Evolutionary conservation across 1,140 invertebrate genomes (phyloP).

Genomic region (Atta cephalotes): DNA sequence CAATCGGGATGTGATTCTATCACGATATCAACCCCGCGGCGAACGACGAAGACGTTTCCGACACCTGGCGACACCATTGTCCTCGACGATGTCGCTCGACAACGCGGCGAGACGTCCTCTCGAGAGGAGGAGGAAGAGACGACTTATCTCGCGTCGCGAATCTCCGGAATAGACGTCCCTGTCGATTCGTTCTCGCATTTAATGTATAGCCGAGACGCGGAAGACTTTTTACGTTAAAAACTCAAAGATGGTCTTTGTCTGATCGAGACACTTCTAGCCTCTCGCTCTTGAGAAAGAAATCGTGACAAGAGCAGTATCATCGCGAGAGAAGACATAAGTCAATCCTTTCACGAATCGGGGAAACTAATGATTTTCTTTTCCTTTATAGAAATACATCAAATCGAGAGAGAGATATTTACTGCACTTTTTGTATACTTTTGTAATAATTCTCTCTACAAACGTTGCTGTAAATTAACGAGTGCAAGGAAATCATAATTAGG

Average conservation of each 20-base stretch:
- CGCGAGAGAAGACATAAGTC: slow-evolving; percentile 9
- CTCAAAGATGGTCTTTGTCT: slow-evolving; percentile 8
- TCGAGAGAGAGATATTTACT: no score
- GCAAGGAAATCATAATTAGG: not conserved
- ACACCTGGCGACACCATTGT: slow-evolving; percentile 70
- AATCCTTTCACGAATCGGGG: slow-evolving; percentile 9
- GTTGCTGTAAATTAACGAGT: not conserved
- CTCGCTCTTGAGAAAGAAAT: slow-evolving; percentile 10
- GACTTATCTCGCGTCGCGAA: slow-evolving; percentile 63
- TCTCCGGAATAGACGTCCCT: slow-evolving; percentile 31
- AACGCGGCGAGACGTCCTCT: slow-evolving; percentile 48
- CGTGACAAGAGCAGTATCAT: slow-evolving; percentile 33
- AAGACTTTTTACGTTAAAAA: slow-evolving; percentile 36
- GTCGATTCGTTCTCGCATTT: slow-evolving; percentile 49
- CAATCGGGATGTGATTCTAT: slow-evolving; percentile 70
- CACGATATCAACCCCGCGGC: slow-evolving; percentile 69
- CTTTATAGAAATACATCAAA: not conserved
- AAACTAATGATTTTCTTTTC: slow-evolving; percentile 37
- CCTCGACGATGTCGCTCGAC: slow-evolving; percentile 40
- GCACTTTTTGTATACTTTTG: no score
- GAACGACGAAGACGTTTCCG: slow-evolving; percentile 69
- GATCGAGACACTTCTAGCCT: slow-evolving; percentile 7
- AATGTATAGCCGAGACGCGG: slow-evolving; percentile 39
- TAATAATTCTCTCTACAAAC: not conserved
- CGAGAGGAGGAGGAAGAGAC: slow-evolving; percentile 25